Percentiles rank a stretch among this genome's conserved stretches.
phyloP scores from a whole-genome alignment of 2,797 vertebrate genomes.

The Melanotaenia trifasciata region DNA sequence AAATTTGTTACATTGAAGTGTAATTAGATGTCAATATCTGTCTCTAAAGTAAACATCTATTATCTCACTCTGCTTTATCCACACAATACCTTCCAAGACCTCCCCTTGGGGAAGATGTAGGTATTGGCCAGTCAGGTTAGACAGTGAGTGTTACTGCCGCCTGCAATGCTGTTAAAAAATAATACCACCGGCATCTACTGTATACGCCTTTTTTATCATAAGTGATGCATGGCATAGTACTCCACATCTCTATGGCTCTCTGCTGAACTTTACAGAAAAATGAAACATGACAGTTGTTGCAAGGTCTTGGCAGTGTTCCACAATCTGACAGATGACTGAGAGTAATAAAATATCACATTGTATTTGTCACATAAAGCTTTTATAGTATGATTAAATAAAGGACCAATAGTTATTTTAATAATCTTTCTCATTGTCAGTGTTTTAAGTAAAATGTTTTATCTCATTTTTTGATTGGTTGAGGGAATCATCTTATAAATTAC shows the following conservation, averaged over 20 bases:
- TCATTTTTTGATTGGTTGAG: constrained; percentile 12
- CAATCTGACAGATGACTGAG: constrained; percentile 34
- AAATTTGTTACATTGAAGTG: constrained; percentile 63
- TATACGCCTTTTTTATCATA: constrained; percentile 41
- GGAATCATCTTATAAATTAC: constrained; percentile 40
- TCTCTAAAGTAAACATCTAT: constrained; percentile 52
- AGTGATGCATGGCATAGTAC: constrained; percentile 33
- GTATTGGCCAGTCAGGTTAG: constrained; percentile 56
- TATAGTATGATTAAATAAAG: neutral
- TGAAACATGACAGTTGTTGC: constrained; percentile 49
- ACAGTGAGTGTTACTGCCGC: constrained; percentile 61
- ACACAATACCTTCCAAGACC: constrained; percentile 58
- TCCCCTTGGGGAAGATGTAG: constrained; percentile 51
- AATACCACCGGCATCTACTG: constrained; percentile 56
- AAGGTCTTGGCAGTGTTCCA: constrained; percentile 33
- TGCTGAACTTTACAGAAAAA: constrained; percentile 30
- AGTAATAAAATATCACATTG: constrained; percentile 24
- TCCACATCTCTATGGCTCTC: constrained; percentile 42
- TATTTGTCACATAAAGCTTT: constrained; percentile 19
- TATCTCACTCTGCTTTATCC: constrained; percentile 58
- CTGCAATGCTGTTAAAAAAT: constrained; percentile 53
- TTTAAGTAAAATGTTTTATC: constrained; percentile 28
- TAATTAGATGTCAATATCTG: constrained; percentile 67
- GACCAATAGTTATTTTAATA: constrained; percentile 23
- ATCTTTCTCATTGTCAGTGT: constrained; percentile 25